Conservation (phyloP, 2,888 invertebrate genomes). For the Cosmopolites sordidus region DNA sequence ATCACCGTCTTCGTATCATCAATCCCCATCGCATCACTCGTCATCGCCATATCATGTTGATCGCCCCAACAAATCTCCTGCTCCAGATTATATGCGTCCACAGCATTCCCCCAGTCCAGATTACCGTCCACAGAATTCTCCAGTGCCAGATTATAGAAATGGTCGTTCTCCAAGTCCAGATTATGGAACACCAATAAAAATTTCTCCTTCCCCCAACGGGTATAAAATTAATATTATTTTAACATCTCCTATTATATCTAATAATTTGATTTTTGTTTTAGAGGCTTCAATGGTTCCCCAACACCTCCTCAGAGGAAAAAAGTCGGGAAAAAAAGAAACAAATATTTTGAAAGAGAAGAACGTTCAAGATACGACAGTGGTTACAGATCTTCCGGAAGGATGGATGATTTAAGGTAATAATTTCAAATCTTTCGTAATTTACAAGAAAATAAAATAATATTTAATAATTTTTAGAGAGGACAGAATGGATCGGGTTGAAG, state of each 20-base stretch:
- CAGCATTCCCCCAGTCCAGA: slow-evolving; percentile 35
- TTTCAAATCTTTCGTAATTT: neutral
- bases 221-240: slow-evolving; percentile 12
- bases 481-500: slow-evolving; percentile 45
- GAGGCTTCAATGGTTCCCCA: slow-evolving; percentile 48
- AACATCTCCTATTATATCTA: neutral
- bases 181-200: slow-evolving; percentile 30
- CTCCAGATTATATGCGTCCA: slow-evolving; percentile 31
- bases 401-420: slow-evolving; percentile 32
- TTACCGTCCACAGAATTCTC: slow-evolving; percentile 32
- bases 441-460: neutral
- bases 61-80: slow-evolving; percentile 31
- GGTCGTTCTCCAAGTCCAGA: slow-evolving; percentile 30
- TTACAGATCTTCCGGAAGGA: slow-evolving; percentile 52
- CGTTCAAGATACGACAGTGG: slow-evolving; percentile 53
- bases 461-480: slow-evolving; percentile 25
- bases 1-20: slow-evolving; percentile 33
- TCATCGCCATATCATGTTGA: slow-evolving; percentile 18
- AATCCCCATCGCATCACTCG: slow-evolving; percentile 23
- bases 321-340: slow-evolving; percentile 40
- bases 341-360: slow-evolving; percentile 45
- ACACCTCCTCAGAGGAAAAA: slow-evolving; percentile 66
- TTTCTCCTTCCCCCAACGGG: slow-evolving; percentile 35
- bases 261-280: slow-evolving; percentile 2
- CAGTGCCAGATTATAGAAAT: slow-evolving; percentile 31